Evolutionary conservation across 2,888 invertebrate genomes (phyloP), one percentile per base, ranked within the genome.

Genomic region (Aethes cnicana): DNA sequence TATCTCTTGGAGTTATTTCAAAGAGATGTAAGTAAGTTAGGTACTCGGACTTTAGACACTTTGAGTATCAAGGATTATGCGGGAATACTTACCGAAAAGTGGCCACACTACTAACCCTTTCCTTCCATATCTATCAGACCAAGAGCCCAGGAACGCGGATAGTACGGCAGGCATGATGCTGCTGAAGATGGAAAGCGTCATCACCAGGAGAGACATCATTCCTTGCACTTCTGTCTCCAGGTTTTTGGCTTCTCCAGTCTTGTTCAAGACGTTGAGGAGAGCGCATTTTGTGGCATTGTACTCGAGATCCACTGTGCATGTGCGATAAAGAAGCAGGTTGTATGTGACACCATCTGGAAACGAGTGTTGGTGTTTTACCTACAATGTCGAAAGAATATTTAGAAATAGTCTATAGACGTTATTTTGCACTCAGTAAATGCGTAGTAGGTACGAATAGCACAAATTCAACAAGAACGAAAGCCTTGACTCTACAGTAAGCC

Each of bases 61-160:
- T n/a, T n/a, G n/a, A n/a, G n/a, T n/a, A n/a, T n/a, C n/a, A n/a
- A n/a, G n/a, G n/a, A n/a, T n/a, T n/a, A n/a, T n/a, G 5, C 18
- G 1, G n/a, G 1, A 6, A 18, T 16, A 30, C 50, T 66, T 59
- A 87, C 92, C 91, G 36, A 76, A 60, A 48, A 90, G 82, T 1
- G 91, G 84, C 2, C 86, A 65, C 5, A 93, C 49, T 20, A 94
- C 61, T 33, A 93, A 77, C 6, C 93, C 92, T 64, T 92, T 91
- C 25, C 94, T 82, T n/a, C 94, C 94, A 72, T 92, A 90, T 61
- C 85, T 91, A 68, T 94, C 94, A 43, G 93, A 93, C 94, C 94
- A 94, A 0, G 94, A 92, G 3, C 94, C 94, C 47, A 93, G 69
- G 65, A 93, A 93, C 18, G 94, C 77, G 53, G 92, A 91, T 6